These are phyloP conservation scores for Axea sp. DNA, from an alignment of 2,888 invertebrate genomes.

Conservation along the genomic window DNA sequence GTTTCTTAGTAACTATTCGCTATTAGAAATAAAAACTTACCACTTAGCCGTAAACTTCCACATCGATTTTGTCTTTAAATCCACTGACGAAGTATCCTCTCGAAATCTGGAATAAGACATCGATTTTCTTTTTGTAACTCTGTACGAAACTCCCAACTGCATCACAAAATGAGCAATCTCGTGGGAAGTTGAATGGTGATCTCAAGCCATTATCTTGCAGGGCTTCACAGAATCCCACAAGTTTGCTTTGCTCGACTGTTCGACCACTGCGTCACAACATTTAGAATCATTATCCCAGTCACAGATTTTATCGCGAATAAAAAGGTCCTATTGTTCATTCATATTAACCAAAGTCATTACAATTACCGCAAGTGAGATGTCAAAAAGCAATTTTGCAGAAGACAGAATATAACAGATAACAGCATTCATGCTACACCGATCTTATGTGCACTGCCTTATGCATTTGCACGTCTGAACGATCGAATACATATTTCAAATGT, in stretches of 20 bases:
- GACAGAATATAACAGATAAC: too few species aligned
- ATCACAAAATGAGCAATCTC: conserved; percentile 34
- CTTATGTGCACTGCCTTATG: too few species aligned
- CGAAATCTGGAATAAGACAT: conserved; percentile 23
- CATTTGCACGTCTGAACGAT: too few species aligned
- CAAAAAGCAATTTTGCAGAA: too few species aligned
- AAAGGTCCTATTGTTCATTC: conserved; percentile 3
- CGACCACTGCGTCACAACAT: not conserved
- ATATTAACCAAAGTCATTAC: not conserved
- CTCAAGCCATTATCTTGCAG: conserved; percentile 36
- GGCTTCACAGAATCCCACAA: conserved; percentile 19
- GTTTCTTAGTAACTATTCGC: too few species aligned
- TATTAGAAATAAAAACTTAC: too few species aligned
- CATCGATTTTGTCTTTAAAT: too few species aligned
- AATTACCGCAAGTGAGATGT: too few species aligned
- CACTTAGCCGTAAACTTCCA: too few species aligned
- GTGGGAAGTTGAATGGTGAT: conserved; percentile 31
- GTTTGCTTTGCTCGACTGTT: conserved; percentile 24
- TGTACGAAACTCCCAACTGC: conserved; percentile 6
- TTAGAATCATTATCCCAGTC: conserved; percentile 8
- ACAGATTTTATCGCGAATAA: not conserved
- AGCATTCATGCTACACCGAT: too few species aligned
- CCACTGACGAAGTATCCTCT: conserved; percentile 24
- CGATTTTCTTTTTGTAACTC: conserved; percentile 28
- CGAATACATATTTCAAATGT: too few species aligned